phyloP scores from a whole-genome alignment of 2,888 invertebrate species.

The Trachelus tabidus region DNA sequence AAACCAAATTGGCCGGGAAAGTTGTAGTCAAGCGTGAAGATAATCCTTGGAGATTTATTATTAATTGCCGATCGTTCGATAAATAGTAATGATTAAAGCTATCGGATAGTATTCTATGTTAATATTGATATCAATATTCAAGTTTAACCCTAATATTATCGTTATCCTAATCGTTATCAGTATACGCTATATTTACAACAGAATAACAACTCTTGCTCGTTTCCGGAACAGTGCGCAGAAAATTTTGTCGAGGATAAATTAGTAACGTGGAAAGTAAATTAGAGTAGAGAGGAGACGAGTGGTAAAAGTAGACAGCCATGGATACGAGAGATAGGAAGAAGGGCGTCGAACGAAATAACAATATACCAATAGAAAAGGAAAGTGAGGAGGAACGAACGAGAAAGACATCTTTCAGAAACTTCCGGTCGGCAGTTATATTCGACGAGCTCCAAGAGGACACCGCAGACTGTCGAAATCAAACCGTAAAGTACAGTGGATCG shows the following conservation, averaged over 20 bases:
- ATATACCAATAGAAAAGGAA: too few relatives aligned
- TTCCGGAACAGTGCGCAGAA: constrained; percentile 25
- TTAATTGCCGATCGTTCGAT: constrained; percentile 37
- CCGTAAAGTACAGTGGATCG: too few relatives aligned
- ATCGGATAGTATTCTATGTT: constrained; percentile 57
- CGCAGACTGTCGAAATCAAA: too few relatives aligned
- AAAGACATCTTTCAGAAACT: background rate
- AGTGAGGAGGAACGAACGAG: background rate
- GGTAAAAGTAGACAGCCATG: too few relatives aligned
- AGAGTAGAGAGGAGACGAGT: too few relatives aligned
- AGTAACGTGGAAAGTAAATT: too few relatives aligned
- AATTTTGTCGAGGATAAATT: background rate
- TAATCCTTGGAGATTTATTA: constrained; percentile 23
- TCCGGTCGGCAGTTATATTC: background rate
- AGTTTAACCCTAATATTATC: constrained; percentile 52
- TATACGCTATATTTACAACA: constrained; percentile 62
- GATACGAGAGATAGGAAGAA: too few relatives aligned
- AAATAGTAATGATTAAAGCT: constrained; percentile 56
- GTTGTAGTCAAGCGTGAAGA: background rate
- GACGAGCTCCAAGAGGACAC: too few relatives aligned
- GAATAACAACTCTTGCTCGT: constrained; percentile 55
- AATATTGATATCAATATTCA: constrained; percentile 53
- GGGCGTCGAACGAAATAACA: too few relatives aligned
- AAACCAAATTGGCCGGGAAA: background rate
- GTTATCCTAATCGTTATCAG: constrained; percentile 35